Base-by-base conservation (phyloP, 2,888 invertebrate species). In the Torymus tubicola region DNA sequence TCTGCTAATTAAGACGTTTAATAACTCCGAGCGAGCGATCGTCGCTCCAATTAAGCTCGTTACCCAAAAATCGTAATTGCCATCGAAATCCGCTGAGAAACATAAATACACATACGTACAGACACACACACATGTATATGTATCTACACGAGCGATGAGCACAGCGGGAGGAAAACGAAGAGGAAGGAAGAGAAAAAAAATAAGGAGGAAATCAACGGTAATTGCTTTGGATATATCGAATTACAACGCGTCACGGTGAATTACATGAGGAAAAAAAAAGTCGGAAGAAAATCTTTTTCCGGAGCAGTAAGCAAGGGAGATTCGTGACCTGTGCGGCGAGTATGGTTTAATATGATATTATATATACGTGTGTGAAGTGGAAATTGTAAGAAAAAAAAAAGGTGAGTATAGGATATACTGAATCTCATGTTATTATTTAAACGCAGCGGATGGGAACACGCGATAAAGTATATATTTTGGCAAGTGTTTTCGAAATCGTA, bases 1-100 rank as follows among this genome's bases (percentile, higher is more conserved):
- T 67, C 52, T 2, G 21, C 14, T 53, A 67, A 53, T 67, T 21
- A 67, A 67, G 50, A 67, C 53, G 67, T 67, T 67, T 53, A 21
- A 67, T 67, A 67, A 53, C 67, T 53, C 52, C 21, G 16, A 18
- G 21, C 52, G 52, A 52, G 52, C 42, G 14, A 67, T 14, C 52
- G 52, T 53, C 67, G 16, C 14, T 12, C 67, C 53, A 53, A 67
- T 67, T 67, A 67, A 67, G 52, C 52, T 50, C 53, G 18, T 53
- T 53, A 67, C 21, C 18, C 13, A 67, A 53, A 42, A 42, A 42
- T 42, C 42, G 42, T 42, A 42, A 42, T 42, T 42, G 42, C 42
- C 42, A 42, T 42, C 42, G 42, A 42, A 42, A 42, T 42, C 5
- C 42, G 8, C 42, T 42, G 42, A 42, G 42, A 42, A 42, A 42